These are phyloP conservation scores for Intellagama lesueurii DNA, from an alignment of 2,797 vertebrate genomes.

Conservation along the genomic window DNA sequence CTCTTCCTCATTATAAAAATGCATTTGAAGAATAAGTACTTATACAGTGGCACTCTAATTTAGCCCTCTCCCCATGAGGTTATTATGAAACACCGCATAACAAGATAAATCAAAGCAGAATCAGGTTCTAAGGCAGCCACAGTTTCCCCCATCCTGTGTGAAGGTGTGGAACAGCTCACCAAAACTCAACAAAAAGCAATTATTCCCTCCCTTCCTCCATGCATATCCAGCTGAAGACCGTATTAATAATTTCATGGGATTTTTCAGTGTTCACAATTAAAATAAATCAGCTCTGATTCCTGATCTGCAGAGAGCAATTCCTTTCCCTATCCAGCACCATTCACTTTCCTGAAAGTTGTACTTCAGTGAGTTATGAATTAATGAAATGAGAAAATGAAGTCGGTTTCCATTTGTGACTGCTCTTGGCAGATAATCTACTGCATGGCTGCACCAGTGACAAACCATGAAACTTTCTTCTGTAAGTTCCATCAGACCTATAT, in stretches of 20 bases:
- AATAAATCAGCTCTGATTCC: slow-evolving; percentile 26
- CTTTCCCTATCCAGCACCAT: slow-evolving; percentile 9
- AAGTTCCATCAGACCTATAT: background rate
- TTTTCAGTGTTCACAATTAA: slow-evolving; percentile 21
- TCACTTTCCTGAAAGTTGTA: slow-evolving; percentile 25
- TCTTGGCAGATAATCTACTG: slow-evolving; percentile 33
- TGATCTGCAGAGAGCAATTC: slow-evolving; percentile 23
- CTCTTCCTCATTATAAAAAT: background rate
- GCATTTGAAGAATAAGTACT: background rate
- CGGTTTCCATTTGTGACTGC: slow-evolving; percentile 16
- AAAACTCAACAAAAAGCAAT: slow-evolving; percentile 19
- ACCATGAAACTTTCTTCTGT: slow-evolving; percentile 9
- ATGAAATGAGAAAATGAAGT: slow-evolving; percentile 36
- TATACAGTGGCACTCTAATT: background rate
- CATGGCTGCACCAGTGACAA: slow-evolving; percentile 29
- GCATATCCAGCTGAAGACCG: background rate
- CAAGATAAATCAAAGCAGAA: background rate
- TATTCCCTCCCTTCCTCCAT: slow-evolving; percentile 6
- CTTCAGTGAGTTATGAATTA: slow-evolving; percentile 40
- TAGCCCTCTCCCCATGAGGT: background rate
- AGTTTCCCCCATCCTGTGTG: background rate
- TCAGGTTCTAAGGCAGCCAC: background rate
- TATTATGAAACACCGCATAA: background rate
- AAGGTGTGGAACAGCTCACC: background rate
- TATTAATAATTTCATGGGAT: slow-evolving; percentile 36